These are phyloP conservation scores for Todus mexicanus DNA, from an alignment of 2,797 vertebrate species.

Conservation along the genomic window DNA sequence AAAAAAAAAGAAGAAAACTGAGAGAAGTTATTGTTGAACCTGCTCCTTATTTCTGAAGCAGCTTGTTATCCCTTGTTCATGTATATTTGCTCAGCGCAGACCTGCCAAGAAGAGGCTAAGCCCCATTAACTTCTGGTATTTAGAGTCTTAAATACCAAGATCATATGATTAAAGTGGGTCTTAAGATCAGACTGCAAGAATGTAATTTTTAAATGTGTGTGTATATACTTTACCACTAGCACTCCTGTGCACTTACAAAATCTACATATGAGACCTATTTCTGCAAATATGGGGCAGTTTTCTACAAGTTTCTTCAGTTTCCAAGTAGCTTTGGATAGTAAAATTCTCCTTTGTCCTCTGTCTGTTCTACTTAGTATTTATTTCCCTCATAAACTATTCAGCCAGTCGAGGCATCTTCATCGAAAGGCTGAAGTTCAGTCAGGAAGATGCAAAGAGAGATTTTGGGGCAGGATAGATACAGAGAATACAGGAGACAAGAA, in stretches of 20 bases:
- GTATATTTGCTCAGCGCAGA: background rate
- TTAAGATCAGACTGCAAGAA: background rate
- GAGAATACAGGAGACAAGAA: background rate
- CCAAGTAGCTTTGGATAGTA: background rate
- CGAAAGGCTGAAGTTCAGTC: background rate
- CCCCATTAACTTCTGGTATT: conserved; percentile 32
- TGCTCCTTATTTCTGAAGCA: background rate
- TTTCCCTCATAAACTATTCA: background rate
- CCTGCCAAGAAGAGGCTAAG: background rate
- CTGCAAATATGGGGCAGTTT: background rate
- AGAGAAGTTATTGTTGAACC: background rate
- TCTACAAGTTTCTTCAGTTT: background rate
- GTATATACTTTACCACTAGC: background rate
- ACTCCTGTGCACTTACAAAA: background rate
- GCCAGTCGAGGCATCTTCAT: background rate
- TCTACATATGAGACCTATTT: background rate
- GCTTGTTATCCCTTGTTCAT: background rate
- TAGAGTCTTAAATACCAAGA: background rate
- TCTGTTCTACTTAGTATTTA: background rate
- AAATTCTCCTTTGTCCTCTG: background rate
- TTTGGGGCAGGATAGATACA: background rate
- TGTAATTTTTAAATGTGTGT: background rate
- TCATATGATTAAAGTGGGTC: background rate
- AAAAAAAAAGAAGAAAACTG: background rate
- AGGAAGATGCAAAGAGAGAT: background rate